Evolutionary conservation across 2,113 vertebrate genomes (phyloP), one percentile per base, ranked within the genome.

Genomic region (Tor tambroides): DNA sequence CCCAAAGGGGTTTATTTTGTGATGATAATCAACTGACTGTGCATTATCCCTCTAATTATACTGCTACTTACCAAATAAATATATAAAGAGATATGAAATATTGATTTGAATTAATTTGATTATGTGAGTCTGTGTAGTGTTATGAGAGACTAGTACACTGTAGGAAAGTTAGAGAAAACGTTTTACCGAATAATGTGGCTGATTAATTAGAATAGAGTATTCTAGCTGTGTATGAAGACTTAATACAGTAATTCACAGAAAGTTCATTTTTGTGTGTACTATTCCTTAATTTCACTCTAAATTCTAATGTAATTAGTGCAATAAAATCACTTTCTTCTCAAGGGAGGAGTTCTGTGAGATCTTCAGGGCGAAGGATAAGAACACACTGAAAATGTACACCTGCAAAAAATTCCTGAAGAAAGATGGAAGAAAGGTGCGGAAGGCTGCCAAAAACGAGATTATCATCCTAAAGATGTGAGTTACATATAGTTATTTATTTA

Each of bases 301-400:
- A 49, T 30, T 28, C 1, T 15, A 17, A 30, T 77, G 43, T 51
- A 77, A 28, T 77, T 26, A 19, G 5, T 74, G 11, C 23, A 43
- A 71, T 71, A 38, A 71, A 71, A 2, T 12, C 2, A 8, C 17
- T 77, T 54, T 77, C 46, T 84, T 56, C 46, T 74, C 6, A 93
- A 99, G 98, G 93, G 98, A 99, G 93, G 98, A 99, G 92, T 99
- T 99, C 95, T 99, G 98, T 67, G 98, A 99, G 94, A 98, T 99
- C 90, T 99, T 98, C 93, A 96, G 98, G 76, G 98, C 98, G 90
- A 99, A 99, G 95, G 98, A 99, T 93, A 98, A 96, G 94, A 95
- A 95, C 0, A 97, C 98, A 0, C 95, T 98, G 87, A 99, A 98
- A 91, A 95, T 99, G 93, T 98, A 96, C 90, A 99, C 98, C 51